These are phyloP conservation scores for Blastobasis adustella DNA, from an alignment of 2,888 invertebrate species.

Conservation along the genomic window DNA sequence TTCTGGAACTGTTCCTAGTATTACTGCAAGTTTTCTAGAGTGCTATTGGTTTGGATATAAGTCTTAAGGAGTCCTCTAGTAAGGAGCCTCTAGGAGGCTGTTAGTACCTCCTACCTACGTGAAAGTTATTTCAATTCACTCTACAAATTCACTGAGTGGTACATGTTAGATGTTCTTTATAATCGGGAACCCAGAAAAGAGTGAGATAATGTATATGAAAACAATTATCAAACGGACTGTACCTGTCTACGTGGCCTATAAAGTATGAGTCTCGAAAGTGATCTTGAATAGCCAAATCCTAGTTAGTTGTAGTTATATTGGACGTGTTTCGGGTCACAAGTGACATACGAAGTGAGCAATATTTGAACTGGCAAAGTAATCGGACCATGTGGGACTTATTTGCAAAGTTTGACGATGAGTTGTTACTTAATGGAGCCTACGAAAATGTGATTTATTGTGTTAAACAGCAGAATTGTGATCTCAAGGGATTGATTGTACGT, in stretches of 20 bases:
- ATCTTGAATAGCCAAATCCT: constrained; percentile 44
- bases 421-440: constrained; percentile 40
- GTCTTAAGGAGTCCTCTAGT: no score
- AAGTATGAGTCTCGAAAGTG: constrained; percentile 26
- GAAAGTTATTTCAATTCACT: no score
- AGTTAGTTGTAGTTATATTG: constrained; percentile 35
- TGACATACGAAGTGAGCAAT: constrained; percentile 7
- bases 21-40: no score
- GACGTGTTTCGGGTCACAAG: constrained; percentile 5
- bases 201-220: constrained; percentile 24
- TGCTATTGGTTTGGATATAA: no score
- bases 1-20: no score
- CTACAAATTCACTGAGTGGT: no score
- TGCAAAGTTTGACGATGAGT: no score
- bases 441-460: constrained; percentile 56
- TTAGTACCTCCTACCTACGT: no score
- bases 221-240: constrained; percentile 21
- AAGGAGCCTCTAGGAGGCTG: no score
- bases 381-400: no score
- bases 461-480: constrained; percentile 52
- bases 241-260: constrained; percentile 48
- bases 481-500: constrained; percentile 38
- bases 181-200: constrained; percentile 23
- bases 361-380: constrained; percentile 1
- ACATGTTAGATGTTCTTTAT: no score